A percentile compares a stretch with the other conserved stretches of the same genome.
Evolutionary conservation across 2,113 vertebrate species (phyloP).

Genomic region (Corvus moneduloides): DNA sequence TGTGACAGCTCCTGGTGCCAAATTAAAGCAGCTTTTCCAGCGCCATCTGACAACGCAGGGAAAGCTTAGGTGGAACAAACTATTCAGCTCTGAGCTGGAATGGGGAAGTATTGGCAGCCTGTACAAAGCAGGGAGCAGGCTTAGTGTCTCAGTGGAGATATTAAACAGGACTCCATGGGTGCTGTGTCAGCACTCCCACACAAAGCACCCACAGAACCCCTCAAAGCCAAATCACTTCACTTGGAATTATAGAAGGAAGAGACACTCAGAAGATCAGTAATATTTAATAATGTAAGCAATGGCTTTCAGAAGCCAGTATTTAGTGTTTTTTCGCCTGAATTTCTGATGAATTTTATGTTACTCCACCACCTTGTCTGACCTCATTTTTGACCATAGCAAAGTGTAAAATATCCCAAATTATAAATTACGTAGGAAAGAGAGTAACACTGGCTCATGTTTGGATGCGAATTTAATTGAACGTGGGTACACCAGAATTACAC

Average conservation of each 20-base stretch:
- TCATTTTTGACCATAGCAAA: not conserved
- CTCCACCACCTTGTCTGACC: not conserved
- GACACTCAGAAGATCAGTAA: not conserved
- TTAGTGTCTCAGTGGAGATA: not conserved
- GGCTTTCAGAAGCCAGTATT: not conserved
- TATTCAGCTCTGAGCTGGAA: not conserved
- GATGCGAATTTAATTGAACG: not conserved
- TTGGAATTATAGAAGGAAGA: not conserved
- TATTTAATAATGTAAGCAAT: not conserved
- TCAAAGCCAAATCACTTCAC: not conserved
- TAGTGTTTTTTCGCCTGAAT: not conserved
- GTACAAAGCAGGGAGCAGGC: not conserved
- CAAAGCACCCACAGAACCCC: not conserved
- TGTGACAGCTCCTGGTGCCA: not conserved
- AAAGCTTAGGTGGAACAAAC: not conserved
- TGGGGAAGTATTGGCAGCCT: not conserved
- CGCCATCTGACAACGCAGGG: not conserved
- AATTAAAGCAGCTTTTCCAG: not conserved
- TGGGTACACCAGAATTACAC: not conserved
- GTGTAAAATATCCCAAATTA: not conserved
- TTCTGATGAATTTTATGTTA: not conserved
- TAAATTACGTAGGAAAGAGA: not conserved
- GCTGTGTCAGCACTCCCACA: not conserved
- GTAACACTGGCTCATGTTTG: not conserved
- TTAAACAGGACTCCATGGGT: not conserved